These are phyloP conservation scores for Clanis bilineata DNA, from an alignment of 2,888 invertebrate genomes.

Conservation along the genomic window DNA sequence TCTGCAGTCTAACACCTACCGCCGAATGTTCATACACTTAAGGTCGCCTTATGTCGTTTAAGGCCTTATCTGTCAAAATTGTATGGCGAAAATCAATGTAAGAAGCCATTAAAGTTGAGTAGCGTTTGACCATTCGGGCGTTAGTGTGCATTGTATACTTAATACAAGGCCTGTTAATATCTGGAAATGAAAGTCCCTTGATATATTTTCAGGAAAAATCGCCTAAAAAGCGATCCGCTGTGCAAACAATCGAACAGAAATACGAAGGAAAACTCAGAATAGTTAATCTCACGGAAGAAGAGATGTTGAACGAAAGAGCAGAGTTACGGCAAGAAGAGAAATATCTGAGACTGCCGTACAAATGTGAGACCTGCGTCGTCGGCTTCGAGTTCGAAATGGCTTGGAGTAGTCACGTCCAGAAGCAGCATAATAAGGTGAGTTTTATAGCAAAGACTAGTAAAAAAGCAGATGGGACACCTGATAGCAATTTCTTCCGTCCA, in stretches of 20 bases:
- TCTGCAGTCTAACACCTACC: too few species aligned
- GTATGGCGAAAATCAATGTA: too few species aligned
- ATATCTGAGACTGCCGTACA: conserved; percentile 57
- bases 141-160: too few species aligned
- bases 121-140: too few species aligned
- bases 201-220: background rate
- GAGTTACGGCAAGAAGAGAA: conserved; percentile 40
- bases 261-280: conserved; percentile 55
- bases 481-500: too few species aligned
- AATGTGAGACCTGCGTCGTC: conserved; percentile 58
- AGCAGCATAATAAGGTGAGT: conserved; percentile 52
- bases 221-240: conserved; percentile 10
- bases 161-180: too few species aligned
- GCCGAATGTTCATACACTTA: too few species aligned
- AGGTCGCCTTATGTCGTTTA: too few species aligned
- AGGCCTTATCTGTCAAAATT: too few species aligned
- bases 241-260: conserved; percentile 28
- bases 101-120: too few species aligned
- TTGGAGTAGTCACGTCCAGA: conserved; percentile 52
- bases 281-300: conserved; percentile 42
- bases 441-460: too few species aligned
- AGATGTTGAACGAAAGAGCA: conserved; percentile 51
- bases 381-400: conserved; percentile 63
- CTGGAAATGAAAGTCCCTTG: background rate
- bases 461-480: too few species aligned